Conservation (phyloP, 2,797 vertebrate species). For the Artibeus lituratus region DNA sequence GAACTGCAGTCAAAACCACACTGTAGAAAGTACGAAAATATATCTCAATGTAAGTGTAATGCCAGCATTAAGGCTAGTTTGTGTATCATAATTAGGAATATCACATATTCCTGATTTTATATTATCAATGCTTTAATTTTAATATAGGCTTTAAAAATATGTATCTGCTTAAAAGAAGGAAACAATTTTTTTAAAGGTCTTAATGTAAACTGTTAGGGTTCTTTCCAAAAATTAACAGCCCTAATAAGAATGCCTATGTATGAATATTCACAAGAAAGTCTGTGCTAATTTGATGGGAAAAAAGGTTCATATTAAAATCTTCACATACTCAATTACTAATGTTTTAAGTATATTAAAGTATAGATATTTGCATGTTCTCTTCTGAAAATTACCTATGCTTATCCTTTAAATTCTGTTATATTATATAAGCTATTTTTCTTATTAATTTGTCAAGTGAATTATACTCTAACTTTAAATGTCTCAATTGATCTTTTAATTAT, state of each 20-base stretch:
- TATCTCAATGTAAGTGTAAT: neutral
- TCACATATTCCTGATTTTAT: neutral
- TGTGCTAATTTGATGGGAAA: slow-evolving; percentile 6
- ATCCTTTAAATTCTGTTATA: neutral
- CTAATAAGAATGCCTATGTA: neutral
- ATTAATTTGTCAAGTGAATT: neutral
- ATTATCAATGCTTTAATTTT: neutral
- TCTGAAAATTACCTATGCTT: neutral
- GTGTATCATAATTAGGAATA: neutral
- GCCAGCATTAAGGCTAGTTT: neutral
- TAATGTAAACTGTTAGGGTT: neutral
- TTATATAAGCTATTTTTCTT: neutral
- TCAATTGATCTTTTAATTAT: neutral
- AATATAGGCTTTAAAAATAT: neutral
- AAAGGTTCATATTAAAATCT: slow-evolving; percentile 15
- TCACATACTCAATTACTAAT: neutral
- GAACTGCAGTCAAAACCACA: neutral
- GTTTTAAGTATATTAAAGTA: slow-evolving; percentile 5
- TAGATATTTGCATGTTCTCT: slow-evolving; percentile 1
- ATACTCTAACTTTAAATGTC: slow-evolving; percentile 29
- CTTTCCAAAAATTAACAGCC: neutral
- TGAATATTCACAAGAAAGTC: neutral
- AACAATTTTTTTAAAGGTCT: neutral
- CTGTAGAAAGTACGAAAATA: neutral
- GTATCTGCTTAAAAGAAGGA: neutral